A percentile compares a stretch with the other conserved stretches of the same genome.
Conservation (phyloP, 2,113 vertebrate genomes). For the Chlamydotis undulata region DNA sequence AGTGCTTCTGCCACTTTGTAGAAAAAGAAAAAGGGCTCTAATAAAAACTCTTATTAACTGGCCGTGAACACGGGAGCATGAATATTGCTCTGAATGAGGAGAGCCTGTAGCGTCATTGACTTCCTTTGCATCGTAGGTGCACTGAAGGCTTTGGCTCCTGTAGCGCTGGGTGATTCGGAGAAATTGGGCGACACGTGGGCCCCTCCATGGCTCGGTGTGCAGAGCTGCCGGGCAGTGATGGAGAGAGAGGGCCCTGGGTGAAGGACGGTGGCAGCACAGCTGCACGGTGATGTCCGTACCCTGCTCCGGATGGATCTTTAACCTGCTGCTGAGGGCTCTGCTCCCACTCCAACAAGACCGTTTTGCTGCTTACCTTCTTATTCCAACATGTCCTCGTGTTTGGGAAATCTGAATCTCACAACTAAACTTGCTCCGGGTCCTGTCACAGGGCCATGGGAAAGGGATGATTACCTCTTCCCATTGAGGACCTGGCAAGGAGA, state of each 20-base stretch:
- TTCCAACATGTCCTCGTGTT: rapidly evolving
- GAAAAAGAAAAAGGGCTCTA: not conserved
- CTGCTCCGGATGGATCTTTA: not conserved
- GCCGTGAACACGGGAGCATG: conserved; percentile 6
- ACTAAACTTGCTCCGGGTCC: too few relatives aligned
- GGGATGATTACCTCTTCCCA: not conserved
- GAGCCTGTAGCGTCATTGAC: not conserved
- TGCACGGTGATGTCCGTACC: not conserved
- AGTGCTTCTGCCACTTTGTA: not conserved
- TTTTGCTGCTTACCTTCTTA: not conserved
- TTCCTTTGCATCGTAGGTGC: not conserved
- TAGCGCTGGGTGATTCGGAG: not conserved
- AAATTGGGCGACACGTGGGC: not conserved
- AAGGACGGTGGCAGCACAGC: not conserved
- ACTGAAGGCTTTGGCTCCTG: not conserved
- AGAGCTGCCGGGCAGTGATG: not conserved
- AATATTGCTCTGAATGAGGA: conserved; percentile 33
- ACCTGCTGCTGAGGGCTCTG: not conserved
- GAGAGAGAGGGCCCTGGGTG: too few relatives aligned
- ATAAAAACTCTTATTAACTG: conserved; percentile 32
- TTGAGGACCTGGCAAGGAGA: not conserved
- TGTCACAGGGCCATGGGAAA: not conserved
- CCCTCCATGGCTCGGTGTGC: rapidly evolving
- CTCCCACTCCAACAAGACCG: not conserved
- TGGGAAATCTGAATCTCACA: not conserved